These are phyloP conservation scores for Esox lucius DNA, from an alignment of 2,797 vertebrate genomes.

Conservation along the genomic window DNA sequence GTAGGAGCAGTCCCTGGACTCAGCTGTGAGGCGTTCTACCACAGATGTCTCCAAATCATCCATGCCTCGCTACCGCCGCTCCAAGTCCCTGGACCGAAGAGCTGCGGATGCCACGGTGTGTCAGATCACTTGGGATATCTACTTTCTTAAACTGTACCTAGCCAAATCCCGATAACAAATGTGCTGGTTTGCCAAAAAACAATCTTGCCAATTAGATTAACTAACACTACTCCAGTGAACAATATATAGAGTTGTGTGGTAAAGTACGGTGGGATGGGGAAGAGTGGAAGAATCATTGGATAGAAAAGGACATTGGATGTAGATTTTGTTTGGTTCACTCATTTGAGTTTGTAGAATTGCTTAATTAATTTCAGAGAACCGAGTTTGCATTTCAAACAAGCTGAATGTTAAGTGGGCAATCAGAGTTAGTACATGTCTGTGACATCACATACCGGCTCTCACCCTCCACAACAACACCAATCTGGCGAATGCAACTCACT, in stretches of 20 bases:
- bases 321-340: no score
- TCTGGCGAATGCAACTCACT: no score
- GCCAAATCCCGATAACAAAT: not conserved
- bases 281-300: no score
- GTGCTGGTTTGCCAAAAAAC: not conserved
- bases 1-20: slow-evolving; percentile 26
- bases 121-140: not conserved
- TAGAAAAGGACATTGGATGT: no score
- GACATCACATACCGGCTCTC: no score
- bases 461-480: no score
- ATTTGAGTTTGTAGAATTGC: no score
- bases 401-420: no score
- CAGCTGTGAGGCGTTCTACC: not conserved
- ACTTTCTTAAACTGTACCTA: not conserved
- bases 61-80: slow-evolving; percentile 23
- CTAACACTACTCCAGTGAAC: no score
- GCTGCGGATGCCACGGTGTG: slow-evolving; percentile 46
- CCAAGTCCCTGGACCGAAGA: slow-evolving; percentile 45
- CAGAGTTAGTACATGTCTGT: no score
- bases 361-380: no score
- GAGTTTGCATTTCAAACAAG: no score
- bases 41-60: slow-evolving; percentile 16
- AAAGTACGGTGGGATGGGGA: not conserved
- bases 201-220: not conserved
- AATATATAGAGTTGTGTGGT: not conserved